phyloP scores from a whole-genome alignment of 1,140 invertebrate species.

The Hylyphantes graminicola region DNA sequence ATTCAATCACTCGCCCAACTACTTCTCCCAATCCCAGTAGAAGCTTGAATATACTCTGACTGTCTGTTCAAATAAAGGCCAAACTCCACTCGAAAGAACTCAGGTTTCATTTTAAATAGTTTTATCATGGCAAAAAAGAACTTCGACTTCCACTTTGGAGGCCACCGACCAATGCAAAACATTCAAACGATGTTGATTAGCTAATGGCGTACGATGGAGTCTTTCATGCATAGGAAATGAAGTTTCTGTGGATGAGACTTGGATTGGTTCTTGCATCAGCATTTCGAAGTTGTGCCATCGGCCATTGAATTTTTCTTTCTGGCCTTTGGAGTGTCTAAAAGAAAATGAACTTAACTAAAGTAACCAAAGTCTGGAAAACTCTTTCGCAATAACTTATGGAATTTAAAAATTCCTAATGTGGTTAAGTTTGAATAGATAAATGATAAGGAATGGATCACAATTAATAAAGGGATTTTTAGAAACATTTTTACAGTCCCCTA shows the following conservation, averaged over 20 bases:
- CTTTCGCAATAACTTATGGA: no score
- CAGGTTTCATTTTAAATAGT: conserved; percentile 15
- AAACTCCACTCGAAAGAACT: not conserved
- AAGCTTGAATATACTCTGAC: not conserved
- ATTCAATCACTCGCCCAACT: not conserved
- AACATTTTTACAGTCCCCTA: no score
- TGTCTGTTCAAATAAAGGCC: conserved; percentile 1
- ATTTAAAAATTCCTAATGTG: no score
- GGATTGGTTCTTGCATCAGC: no score
- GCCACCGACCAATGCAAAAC: conserved; percentile 10
- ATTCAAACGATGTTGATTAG: conserved; percentile 39
- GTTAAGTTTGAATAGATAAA: no score
- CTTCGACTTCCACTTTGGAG: conserved; percentile 9
- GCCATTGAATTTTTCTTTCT: not conserved
- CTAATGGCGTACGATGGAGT: conserved; percentile 28
- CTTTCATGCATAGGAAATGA: conserved; percentile 41
- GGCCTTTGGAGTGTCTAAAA: no score
- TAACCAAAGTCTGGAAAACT: no score
- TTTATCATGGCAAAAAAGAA: conserved; percentile 15
- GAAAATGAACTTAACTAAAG: no score
- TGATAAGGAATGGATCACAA: no score
- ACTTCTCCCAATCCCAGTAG: not conserved
- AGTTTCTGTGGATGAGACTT: conserved; percentile 7
- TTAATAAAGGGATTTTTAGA: no score
- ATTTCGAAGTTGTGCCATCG: no score